A percentile compares a stretch with the other conserved stretches of the same genome.
Conservation (phyloP, 30 jellyfish, hydroid and myxozoan genomes). For the Turritopsis rubra region DNA sequence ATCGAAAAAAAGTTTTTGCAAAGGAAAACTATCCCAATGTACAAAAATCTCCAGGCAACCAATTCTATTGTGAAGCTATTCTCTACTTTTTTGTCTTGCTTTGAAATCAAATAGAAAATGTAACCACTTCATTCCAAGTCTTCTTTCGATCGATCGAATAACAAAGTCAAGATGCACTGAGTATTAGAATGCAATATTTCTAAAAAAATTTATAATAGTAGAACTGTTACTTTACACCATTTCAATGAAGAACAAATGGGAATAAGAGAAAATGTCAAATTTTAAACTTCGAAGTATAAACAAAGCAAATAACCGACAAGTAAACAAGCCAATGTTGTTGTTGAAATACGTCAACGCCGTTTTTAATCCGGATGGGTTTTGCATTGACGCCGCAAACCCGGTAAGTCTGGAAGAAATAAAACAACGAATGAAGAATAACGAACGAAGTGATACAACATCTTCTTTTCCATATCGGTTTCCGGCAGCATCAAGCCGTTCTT, state of each 20-base stretch:
- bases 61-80: neutral
- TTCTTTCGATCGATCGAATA: neutral
- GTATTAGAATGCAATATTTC: neutral
- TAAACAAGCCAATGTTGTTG: neutral
- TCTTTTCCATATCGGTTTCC: neutral
- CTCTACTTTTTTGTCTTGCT: neutral
- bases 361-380: neutral
- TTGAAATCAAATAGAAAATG: neutral
- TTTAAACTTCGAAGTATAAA: neutral
- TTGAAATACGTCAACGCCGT: neutral
- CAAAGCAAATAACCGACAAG: neutral
- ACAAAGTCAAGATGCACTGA: neutral
- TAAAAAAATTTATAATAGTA: too few species aligned
- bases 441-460: neutral
- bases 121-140: neutral
- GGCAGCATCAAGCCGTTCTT: neutral
- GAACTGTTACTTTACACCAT: too few species aligned
- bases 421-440: neutral
- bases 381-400: neutral
- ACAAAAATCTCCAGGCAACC: neutral
- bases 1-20: neutral
- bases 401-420: neutral
- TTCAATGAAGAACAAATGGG: neutral
- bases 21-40: neutral
- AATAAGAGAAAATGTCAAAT: neutral